Evolutionary conservation across 2,888 invertebrate genomes (phyloP), one percentile per base, ranked within the genome.

Genomic region (Netelia inedita): DNA sequence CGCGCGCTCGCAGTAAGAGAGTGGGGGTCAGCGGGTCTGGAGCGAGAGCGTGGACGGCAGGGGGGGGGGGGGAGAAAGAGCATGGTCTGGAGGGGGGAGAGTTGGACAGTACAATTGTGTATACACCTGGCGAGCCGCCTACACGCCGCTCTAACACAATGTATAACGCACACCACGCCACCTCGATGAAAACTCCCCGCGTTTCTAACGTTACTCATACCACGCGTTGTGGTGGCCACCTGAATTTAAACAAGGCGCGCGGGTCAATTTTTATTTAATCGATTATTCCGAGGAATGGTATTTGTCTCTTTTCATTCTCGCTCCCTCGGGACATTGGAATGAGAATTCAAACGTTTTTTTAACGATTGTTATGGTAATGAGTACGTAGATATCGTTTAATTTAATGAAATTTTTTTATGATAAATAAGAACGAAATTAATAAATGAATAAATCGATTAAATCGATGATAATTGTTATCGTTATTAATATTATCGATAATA

Each of bases 111-210:
- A 19, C 28, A 35, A 50, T 76, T 46, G 72, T 23, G 21, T 21
- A 59, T 72, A 80, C 83, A 84, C 80, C 80, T 73, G 83, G 80
- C 72, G n/a, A 53, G 35, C 16, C 76, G 46, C 83, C 72, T 76
- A 84, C 83, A 57, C 46, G 53, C 53, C 53, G 53, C 16, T 53
- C 16, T 16, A 10, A 28, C 59, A 53, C 35, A 65, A 68, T 11
- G 28, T 66, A 19, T 16, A 50, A 59, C 21, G 6, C 35, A 28
- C 10, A 57, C 21, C 41, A 53, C 68, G 55, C 66, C 21, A 11
- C 3, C 41, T 14, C 80, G 61, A 74, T 69, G 74, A 61, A 74
- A 81, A 73, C 76, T 53, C 35, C 66, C 41, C 57, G 55, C 6
- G n/a, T 55, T 53, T 53, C 14, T 50, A 16, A 53, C 16, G 65